These are phyloP conservation scores for Drosophila watanabei DNA, from an alignment of 1,140 invertebrate genomes.

Conservation along the genomic window DNA sequence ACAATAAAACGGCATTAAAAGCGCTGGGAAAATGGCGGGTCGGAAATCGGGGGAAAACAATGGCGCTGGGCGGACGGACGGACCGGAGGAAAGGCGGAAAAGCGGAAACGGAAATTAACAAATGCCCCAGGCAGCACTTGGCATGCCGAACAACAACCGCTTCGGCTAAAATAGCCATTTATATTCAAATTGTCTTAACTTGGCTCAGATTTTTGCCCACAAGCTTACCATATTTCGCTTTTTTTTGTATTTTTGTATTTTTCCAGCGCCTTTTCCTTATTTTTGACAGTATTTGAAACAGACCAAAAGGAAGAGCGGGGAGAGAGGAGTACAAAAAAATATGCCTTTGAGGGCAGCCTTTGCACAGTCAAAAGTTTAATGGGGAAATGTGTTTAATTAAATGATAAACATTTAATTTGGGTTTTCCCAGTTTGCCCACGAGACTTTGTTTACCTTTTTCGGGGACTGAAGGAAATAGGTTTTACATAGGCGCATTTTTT, in stretches of 20 bases:
- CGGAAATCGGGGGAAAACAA: slow-evolving; percentile 54
- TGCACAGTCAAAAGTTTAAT: slow-evolving; percentile 37
- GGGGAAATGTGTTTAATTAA: slow-evolving; percentile 47
- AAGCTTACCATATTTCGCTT: slow-evolving; percentile 7
- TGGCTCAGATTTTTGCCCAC: slow-evolving; percentile 49
- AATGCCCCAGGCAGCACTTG: slow-evolving; percentile 71
- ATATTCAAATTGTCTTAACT: slow-evolving; percentile 73
- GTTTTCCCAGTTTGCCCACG: not conserved
- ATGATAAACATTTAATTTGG: slow-evolving; percentile 50
- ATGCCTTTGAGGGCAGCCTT: slow-evolving; percentile 15
- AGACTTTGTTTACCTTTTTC: slow-evolving; percentile 4
- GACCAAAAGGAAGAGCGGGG: not conserved
- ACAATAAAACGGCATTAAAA: slow-evolving; percentile 78
- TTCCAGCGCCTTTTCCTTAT: slow-evolving; percentile 9
- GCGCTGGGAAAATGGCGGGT: slow-evolving; percentile 42
- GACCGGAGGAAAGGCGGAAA: slow-evolving; percentile 1
- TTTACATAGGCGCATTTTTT: not conserved
- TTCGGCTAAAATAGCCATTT: slow-evolving; percentile 62
- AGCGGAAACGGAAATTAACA: slow-evolving; percentile 72
- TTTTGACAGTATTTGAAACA: slow-evolving; percentile 18
- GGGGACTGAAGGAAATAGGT: too few relatives aligned
- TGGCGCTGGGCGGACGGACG: not conserved
- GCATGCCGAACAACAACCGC: slow-evolving; percentile 44
- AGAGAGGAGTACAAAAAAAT: not conserved
- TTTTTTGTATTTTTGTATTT: too few relatives aligned